A percentile compares a stretch with the other conserved stretches of the same genome.
These are phyloP conservation scores for Scophthalmus maximus DNA, from an alignment of 2,113 vertebrate species.

Conservation along the genomic window DNA sequence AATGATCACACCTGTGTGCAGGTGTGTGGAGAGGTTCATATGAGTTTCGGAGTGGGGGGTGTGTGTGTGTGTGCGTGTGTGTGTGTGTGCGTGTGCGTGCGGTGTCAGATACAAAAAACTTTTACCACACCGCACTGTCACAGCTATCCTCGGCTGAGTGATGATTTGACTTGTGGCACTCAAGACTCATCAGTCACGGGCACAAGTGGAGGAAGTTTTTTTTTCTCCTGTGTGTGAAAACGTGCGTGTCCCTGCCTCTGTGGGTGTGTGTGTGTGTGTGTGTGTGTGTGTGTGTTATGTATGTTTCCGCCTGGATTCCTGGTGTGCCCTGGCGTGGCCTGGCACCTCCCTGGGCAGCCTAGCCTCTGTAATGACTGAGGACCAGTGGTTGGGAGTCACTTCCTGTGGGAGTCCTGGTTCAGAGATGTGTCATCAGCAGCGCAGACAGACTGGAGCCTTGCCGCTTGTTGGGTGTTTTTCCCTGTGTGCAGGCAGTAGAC, in stretches of 20 bases:
- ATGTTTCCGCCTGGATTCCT: constrained; percentile 49
- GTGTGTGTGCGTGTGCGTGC: constrained; percentile 31
- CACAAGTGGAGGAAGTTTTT: constrained; percentile 15
- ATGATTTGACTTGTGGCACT: constrained; percentile 27
- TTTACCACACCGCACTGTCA: constrained; percentile 41
- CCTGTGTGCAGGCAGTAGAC: constrained; percentile 49
- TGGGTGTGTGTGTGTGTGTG: neutral
- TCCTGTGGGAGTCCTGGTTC: constrained; percentile 79
- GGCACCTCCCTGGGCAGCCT: constrained; percentile 69
- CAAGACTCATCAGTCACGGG: constrained; percentile 1
- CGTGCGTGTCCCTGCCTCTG: neutral
- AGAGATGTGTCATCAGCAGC: constrained; percentile 76
- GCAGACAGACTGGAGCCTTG: constrained; percentile 74
- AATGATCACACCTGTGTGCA: constrained; percentile 83
- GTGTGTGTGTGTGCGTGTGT: constrained; percentile 8
- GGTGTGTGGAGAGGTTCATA: constrained; percentile 75
- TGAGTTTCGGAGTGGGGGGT: constrained; percentile 58
- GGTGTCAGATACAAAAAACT: constrained; percentile 55
- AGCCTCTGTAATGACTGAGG: constrained; percentile 76
- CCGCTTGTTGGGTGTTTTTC: constrained; percentile 60
- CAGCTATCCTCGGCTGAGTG: constrained; percentile 5
- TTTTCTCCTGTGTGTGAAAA: constrained; percentile 4
- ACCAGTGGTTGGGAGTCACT: constrained; percentile 76
- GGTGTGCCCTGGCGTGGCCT: constrained; percentile 53
- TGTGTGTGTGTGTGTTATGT: constrained; percentile 33